A percentile compares a stretch with the other conserved stretches of the same genome.
Conservation (phyloP, 2,888 invertebrate genomes). For the Lithophane semibrunnea region DNA sequence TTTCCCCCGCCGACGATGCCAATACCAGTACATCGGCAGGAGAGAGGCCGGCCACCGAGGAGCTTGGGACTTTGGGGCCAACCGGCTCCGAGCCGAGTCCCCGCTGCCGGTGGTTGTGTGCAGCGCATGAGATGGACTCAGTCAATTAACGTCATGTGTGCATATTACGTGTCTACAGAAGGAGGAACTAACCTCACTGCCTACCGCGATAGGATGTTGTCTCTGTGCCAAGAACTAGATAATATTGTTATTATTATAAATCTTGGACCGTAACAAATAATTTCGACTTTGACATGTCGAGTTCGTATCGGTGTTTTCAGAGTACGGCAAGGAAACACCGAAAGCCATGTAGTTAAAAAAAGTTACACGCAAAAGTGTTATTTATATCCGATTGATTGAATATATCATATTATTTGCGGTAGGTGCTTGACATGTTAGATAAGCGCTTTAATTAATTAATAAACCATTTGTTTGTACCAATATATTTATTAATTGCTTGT, state of each 20-base stretch:
- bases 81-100: too few species aligned
- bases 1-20: background rate
- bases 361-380: background rate
- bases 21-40: background rate
- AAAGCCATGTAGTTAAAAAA: background rate
- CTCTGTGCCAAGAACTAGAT: too few species aligned
- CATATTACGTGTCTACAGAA: too few species aligned
- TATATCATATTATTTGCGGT: background rate
- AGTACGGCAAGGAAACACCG: background rate
- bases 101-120: background rate
- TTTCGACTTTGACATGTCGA: background rate
- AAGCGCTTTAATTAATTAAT: background rate
- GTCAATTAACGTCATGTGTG: too few species aligned
- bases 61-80: background rate
- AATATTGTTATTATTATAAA: background rate
- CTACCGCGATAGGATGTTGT: too few species aligned
- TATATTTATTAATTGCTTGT: background rate
- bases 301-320: background rate
- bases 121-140: background rate
- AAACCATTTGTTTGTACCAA: background rate
- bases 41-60: background rate
- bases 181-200: too few species aligned
- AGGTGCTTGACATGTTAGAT: background rate
- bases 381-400: background rate
- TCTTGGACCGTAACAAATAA: background rate